A percentile compares a stretch with the other conserved stretches of the same genome.
Evolutionary conservation across 2,113 vertebrate species (phyloP).

Genomic region (Psophia crepitans): DNA sequence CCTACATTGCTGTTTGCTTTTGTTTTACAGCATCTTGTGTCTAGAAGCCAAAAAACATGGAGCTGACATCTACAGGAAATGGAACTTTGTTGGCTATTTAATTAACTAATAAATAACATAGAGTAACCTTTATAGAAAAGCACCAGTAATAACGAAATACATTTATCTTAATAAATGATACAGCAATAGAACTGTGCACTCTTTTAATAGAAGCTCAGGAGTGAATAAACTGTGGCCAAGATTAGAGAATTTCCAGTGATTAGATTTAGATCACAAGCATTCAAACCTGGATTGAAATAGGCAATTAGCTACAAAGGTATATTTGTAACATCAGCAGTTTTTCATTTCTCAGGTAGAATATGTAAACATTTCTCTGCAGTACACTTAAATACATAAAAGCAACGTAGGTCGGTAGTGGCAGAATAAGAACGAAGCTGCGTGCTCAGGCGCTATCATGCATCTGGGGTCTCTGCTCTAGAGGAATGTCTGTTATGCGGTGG

Average conservation of each 20-base stretch:
- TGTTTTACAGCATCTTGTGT: slow-evolving; percentile 14
- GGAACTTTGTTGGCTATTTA: slow-evolving; percentile 47
- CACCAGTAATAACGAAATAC: background rate
- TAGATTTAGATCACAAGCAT: background rate
- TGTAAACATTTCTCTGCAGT: background rate
- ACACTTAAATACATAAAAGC: background rate
- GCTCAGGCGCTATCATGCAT: background rate
- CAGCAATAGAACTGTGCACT: background rate
- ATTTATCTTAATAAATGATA: slow-evolving; percentile 32
- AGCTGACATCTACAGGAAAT: slow-evolving; percentile 38
- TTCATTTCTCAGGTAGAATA: background rate
- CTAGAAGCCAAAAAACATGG: slow-evolving; percentile 10
- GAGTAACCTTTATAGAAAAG: slow-evolving; percentile 3
- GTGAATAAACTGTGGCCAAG: background rate
- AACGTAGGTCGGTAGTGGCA: background rate
- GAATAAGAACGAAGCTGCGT: background rate
- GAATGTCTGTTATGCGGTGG: background rate
- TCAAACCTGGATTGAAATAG: background rate
- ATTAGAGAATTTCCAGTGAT: background rate
- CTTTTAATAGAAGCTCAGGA: background rate
- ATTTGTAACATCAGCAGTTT: background rate
- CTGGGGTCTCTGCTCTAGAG: background rate
- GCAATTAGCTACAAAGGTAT: background rate
- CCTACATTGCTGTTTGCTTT: background rate
- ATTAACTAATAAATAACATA: slow-evolving; percentile 62